Conservation (phyloP, 2,113 vertebrate species). For the Tychaedon coryphoeus region DNA sequence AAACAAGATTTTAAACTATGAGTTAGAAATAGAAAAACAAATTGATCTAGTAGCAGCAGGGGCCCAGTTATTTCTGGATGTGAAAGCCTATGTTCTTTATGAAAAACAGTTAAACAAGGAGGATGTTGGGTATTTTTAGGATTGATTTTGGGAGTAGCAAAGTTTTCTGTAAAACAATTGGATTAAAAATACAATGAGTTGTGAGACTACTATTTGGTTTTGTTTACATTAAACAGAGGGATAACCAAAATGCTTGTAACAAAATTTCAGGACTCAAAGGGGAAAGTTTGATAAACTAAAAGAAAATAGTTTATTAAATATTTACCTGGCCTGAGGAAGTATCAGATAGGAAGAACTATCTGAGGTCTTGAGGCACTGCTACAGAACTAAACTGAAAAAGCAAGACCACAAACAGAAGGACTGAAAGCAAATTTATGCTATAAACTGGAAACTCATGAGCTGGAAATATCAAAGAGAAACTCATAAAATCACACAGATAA, state of each 20-base stretch:
- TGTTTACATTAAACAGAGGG: not conserved
- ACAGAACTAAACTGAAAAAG: not conserved
- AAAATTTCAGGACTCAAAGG: not conserved
- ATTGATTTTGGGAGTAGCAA: not conserved
- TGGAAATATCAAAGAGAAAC: not conserved
- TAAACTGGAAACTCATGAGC: not conserved
- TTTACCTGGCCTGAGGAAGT: not conserved
- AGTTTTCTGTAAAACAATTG: not conserved
- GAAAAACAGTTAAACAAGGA: not conserved
- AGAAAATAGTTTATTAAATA: not conserved
- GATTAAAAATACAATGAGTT: not conserved
- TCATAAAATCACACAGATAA: not conserved
- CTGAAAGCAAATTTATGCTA: not conserved
- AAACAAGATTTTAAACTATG: not conserved
- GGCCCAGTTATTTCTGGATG: not conserved
- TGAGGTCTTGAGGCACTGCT: not conserved
- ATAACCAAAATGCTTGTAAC: not conserved
- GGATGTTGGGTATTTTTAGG: not conserved
- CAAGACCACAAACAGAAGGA: not conserved
- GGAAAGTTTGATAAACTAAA: not conserved
- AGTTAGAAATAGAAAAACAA: not conserved
- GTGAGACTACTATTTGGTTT: not conserved
- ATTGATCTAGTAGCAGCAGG: not conserved
- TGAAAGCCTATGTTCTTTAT: not conserved
- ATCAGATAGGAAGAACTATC: not conserved